phyloP scores from a whole-genome alignment of 2,797 vertebrate species.

The Gymnodraco acuticeps region DNA sequence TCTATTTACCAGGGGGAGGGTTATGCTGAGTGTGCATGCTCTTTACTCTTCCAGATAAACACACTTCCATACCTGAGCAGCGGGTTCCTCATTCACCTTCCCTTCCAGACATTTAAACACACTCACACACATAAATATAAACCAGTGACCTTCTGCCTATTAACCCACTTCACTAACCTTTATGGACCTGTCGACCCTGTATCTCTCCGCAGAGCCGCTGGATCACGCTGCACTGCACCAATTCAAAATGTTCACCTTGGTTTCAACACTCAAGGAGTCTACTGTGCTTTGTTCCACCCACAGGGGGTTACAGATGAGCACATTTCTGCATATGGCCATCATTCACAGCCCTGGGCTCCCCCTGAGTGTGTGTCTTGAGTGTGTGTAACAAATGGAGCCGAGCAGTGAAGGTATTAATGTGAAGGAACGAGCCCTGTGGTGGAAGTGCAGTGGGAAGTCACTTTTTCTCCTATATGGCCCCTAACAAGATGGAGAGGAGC shows the following conservation, averaged over 20 bases:
- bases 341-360: slow-evolving; percentile 80
- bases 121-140: slow-evolving; percentile 2
- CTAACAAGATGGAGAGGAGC: slow-evolving; percentile 79
- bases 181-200: not conserved
- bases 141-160: slow-evolving; percentile 41
- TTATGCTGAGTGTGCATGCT: slow-evolving; percentile 41
- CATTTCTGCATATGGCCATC: slow-evolving; percentile 82
- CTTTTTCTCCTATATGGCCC: slow-evolving; percentile 74
- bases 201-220: slow-evolving; percentile 12
- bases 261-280: slow-evolving; percentile 69
- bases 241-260: slow-evolving; percentile 75
- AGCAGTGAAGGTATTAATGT: slow-evolving; percentile 78
- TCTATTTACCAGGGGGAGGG: slow-evolving; percentile 18
- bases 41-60: slow-evolving; percentile 47
- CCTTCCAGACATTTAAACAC: slow-evolving; percentile 16
- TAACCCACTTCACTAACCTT: slow-evolving; percentile 45
- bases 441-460: slow-evolving; percentile 78
- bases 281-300: slow-evolving; percentile 77
- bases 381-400: slow-evolving; percentile 76
- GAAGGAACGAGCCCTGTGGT: slow-evolving; percentile 73
- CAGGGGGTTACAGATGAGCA: slow-evolving; percentile 77
- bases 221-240: slow-evolving; percentile 60
- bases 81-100: slow-evolving; percentile 15
- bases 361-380: slow-evolving; percentile 75
- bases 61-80: slow-evolving; percentile 32